Base-by-base conservation (phyloP, 2,113 vertebrate species). In the Oncorhynchus mykiss region DNA sequence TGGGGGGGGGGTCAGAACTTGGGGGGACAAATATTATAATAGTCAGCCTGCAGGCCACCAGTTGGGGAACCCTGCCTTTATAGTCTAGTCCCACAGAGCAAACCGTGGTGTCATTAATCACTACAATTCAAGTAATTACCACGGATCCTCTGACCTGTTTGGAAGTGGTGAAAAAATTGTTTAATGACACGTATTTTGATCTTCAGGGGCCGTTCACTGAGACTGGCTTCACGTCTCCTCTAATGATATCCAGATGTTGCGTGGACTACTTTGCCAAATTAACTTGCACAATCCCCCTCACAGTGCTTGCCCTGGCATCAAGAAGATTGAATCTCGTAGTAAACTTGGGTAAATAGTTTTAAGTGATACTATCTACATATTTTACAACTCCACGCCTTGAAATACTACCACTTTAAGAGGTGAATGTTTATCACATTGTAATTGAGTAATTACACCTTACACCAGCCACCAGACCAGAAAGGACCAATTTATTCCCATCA, bases 191-290 rank as follows among this genome's bases (percentile, higher is more conserved):
- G 84, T 88, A 88, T 90, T 91, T 85, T 91, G 87, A 86, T 90
- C 88, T 86, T 85, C 66, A 73, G 85, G 81, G 76, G 73, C 82
- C 80, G 70, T 64, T 70, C 82, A 82, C 73, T 83, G 82, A 88
- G 88, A 83, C 82, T 85, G 83, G 85, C 90, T 90, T 89, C 86
- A 82, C 82, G 89, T 89, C 88, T 90, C 82, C 88, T 90, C 75
- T 94, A 93, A 94, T 93, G 84, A 80, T 92, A 90, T 93, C 92
- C 90, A 93, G 93, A 94, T 94, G 92, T 90, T 71, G 64, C 4
- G 72, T 70, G 75, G 84, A 88, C 81, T 62, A 82, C 69, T 83
- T 92, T n/a, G 91, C 93, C 92, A 92, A 92, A 92, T 92, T 78
- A 90, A 92, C 92, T 94, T 93, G 87, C 92, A 87, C 92, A 94